These are phyloP conservation scores for Diceros bicornis DNA, from an alignment of 2,797 vertebrate genomes.

Conservation along the genomic window DNA sequence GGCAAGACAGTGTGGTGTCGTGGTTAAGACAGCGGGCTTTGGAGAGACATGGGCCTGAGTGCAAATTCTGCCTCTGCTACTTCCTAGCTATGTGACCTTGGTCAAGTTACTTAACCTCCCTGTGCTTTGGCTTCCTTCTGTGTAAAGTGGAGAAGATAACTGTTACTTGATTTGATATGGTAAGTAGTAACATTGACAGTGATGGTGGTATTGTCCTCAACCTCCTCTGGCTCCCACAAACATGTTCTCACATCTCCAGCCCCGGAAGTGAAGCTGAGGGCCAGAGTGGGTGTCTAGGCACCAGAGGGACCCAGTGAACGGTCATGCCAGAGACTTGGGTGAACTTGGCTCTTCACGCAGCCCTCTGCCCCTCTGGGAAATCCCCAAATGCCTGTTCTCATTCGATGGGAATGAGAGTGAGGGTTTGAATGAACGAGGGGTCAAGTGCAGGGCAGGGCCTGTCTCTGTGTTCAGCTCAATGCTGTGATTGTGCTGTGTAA, in stretches of 20 bases:
- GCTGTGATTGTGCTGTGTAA: conserved; percentile 78
- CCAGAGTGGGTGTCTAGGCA: not conserved
- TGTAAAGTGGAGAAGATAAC: not conserved
- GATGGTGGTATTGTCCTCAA: not conserved
- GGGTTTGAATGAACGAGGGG: conserved; percentile 66
- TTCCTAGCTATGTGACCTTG: conserved; percentile 2
- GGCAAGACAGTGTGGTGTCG: not conserved
- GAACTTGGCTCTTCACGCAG: not conserved
- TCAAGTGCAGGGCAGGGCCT: conserved; percentile 83
- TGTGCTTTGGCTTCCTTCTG: not conserved
- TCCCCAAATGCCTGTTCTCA: not conserved
- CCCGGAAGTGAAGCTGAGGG: not conserved
- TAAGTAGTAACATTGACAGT: not conserved
- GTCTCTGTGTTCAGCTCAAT: conserved; percentile 77
- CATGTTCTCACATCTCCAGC: not conserved
- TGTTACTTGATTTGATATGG: not conserved
- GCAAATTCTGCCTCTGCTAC: not conserved
- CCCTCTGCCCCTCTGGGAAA: conserved; percentile 43
- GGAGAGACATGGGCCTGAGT: not conserved
- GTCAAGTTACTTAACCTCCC: not conserved
- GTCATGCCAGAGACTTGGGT: not conserved
- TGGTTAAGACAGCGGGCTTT: not conserved
- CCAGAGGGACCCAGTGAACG: not conserved
- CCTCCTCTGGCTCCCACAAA: not conserved
- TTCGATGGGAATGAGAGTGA: conserved; percentile 48